Conservation (phyloP, 2,888 invertebrate species). For the Cyaniris semiargus region DNA sequence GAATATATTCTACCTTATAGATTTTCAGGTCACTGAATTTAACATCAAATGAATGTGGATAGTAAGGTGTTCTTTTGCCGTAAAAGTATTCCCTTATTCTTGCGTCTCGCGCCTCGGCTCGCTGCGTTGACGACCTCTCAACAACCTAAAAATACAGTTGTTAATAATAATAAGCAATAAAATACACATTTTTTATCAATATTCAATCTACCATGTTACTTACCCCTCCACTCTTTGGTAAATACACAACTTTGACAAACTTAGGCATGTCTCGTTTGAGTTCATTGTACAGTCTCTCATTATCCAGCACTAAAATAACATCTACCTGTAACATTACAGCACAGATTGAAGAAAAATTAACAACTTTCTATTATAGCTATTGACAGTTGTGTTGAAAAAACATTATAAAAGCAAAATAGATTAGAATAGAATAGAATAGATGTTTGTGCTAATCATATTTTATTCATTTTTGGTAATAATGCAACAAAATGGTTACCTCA, state of each 20-base stretch:
- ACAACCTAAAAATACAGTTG: conserved; percentile 83
- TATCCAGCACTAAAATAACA: conserved; percentile 96
- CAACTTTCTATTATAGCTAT: neutral
- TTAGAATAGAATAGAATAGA: too few relatives aligned
- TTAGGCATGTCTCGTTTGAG: conserved; percentile 95
- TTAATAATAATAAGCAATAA: neutral
- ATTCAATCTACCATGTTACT: conserved; percentile 51
- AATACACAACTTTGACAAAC: conserved; percentile 94
- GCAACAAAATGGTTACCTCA: conserved; percentile 75
- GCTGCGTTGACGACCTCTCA: conserved; percentile 86
- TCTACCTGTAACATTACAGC: conserved; percentile 82
- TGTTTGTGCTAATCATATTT: too few relatives aligned
- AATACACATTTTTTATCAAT: neutral
- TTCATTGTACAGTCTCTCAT: conserved; percentile 97
- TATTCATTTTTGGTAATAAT: neutral
- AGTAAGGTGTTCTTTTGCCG: conserved; percentile 89
- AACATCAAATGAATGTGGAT: conserved; percentile 97
- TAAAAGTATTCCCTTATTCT: conserved; percentile 97
- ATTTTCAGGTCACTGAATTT: conserved; percentile 94
- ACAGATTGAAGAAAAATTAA: neutral
- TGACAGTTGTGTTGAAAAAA: neutral
- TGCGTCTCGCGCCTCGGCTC: conserved; percentile 88
- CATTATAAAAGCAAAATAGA: too few relatives aligned
- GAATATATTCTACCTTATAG: conserved; percentile 81
- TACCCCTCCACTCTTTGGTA: conserved; percentile 98